Evolutionary conservation across 2,888 invertebrate genomes (phyloP).

Genomic region (Diarsia dahlii): DNA sequence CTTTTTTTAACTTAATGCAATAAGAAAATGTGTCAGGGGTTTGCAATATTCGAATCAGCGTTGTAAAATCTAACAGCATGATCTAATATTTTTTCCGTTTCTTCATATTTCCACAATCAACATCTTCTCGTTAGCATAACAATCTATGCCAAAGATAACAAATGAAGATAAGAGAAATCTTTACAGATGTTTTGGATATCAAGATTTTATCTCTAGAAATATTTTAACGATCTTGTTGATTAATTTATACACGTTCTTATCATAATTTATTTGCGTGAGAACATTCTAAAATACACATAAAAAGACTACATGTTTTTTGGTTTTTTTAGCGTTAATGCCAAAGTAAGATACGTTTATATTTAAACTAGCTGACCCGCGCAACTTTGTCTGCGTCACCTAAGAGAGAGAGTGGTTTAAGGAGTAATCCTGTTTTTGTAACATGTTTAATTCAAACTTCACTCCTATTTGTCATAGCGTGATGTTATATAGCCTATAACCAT

Average conservation of each 20-base stretch:
- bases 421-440: too few species aligned
- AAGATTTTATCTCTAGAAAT: not conserved
- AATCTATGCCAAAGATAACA: constrained; percentile 6
- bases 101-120: not conserved
- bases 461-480: too few species aligned
- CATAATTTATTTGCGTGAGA: not conserved
- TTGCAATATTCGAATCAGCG: not conserved
- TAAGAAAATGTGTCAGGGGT: not conserved
- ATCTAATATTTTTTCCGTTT: not conserved
- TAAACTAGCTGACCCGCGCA: not conserved
- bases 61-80: not conserved
- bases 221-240: not conserved
- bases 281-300: not conserved
- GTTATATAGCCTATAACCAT: too few species aligned
- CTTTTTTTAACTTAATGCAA: too few species aligned
- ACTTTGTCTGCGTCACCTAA: too few species aligned
- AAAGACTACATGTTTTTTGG: not conserved
- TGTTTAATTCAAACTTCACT: too few species aligned
- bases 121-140: not conserved
- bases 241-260: not conserved
- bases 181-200: not conserved
- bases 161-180: not conserved
- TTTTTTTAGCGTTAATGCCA: not conserved
- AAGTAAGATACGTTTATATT: constrained; percentile 20
- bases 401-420: too few species aligned